phyloP scores from a whole-genome alignment of 2,113 vertebrate genomes.

The Sialia sialis region DNA sequence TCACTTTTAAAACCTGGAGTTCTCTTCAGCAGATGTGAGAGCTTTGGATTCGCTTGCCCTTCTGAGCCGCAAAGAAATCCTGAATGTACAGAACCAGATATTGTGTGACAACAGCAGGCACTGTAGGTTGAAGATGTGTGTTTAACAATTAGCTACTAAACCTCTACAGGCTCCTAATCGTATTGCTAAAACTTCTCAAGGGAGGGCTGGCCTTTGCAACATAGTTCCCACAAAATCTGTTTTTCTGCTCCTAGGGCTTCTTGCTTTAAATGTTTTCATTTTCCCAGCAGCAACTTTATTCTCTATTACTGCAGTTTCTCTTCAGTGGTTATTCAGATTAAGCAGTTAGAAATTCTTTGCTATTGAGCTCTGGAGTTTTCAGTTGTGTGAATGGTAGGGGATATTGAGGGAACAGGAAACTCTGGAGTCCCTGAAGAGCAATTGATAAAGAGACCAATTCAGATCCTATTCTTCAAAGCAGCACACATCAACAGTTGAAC shows the following conservation, averaged over 20 bases:
- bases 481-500: not conserved
- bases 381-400: not conserved
- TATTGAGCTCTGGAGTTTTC: not conserved
- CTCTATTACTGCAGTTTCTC: conserved; percentile 8
- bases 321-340: not conserved
- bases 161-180: not conserved
- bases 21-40: conserved; percentile 7
- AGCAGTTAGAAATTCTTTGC: not conserved
- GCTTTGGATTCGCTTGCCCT: conserved; percentile 10
- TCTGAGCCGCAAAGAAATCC: conserved; percentile 37
- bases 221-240: not conserved
- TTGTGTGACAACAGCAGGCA: conserved; percentile 14
- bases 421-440: not conserved
- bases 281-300: not conserved
- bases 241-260: not conserved
- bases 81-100: conserved; percentile 35
- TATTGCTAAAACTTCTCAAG: not conserved
- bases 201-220: not conserved
- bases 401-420: not conserved
- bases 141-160: conserved; percentile 7
- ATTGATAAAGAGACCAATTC: not conserved
- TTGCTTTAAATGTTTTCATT: conserved; percentile 8
- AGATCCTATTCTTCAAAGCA: not conserved
- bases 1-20: not conserved
- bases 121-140: not conserved